Base-by-base conservation (phyloP, 2,888 invertebrate genomes). In the Acheta domesticus region DNA sequence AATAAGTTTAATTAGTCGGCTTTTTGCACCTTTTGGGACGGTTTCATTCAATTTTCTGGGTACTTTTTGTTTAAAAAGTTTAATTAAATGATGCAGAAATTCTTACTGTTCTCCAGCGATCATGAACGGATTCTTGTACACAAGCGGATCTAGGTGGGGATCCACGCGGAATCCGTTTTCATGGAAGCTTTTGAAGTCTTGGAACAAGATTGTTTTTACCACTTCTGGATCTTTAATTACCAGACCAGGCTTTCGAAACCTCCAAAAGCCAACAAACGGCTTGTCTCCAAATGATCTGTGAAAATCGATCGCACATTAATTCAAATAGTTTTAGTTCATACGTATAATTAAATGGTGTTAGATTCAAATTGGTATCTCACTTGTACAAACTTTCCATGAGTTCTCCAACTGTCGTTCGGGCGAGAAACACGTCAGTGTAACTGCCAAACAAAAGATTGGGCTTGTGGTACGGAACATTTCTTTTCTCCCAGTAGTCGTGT, bases 151-250 rank as follows among this genome's bases (percentile, higher is more conserved):
- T 21, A 89, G 88, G 20, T 88, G 86, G 78, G 91, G 91, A 80
- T 92, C 91, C 78, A 87, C 88, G 84, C 90, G 90, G 79, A 87
- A 88, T 84, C 90, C 91, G 77, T 92, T 90, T 83, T 92, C 91
- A 85, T 90, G 89, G 82, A 93, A 93, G 85, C 90, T 87, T n/a
- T 87, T 87, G 82, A 92, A 93, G 84, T 92, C 92, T 83, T 88
- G 89, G 76, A 89, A 88, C 83, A 92, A 84, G 36, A 93, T 88
- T 79, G 89, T 87, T 50, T 84, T 84, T 0, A 90, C 89, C 81
- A 92, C 84, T 21, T 90, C 89, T 14, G 90, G 89, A 85, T 92
- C 91, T 80, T 92, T 87, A 16, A 92, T 86, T 62, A 92, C 85
- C 62, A 93, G 85, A 20, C 90, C 90, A 2, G 91, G 92, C 75